Conservation (phyloP, 1,140 invertebrate genomes). For the Dendroctonus ponderosae region DNA sequence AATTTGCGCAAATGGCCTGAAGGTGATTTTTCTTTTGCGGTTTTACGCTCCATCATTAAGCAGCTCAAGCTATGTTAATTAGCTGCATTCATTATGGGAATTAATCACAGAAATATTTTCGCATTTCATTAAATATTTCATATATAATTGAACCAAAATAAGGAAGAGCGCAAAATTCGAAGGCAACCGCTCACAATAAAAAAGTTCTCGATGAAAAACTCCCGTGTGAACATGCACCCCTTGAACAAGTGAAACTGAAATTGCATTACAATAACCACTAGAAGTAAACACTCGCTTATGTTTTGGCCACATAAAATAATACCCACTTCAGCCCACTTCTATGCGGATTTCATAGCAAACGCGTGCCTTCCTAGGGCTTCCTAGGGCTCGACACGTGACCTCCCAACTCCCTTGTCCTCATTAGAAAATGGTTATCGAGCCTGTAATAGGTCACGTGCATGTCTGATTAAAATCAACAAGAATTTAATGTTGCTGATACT, state of each 20-base stretch:
- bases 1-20: too few relatives aligned
- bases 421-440: constrained; percentile 18
- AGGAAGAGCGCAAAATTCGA: too few relatives aligned
- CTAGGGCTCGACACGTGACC: constrained; percentile 12
- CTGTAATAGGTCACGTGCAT: constrained; percentile 11
- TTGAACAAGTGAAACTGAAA: constrained; percentile 9
- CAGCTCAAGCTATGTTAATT: too few relatives aligned
- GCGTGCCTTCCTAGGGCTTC: constrained; percentile 17
- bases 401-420: constrained; percentile 5
- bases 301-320: constrained; percentile 25
- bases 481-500: too few relatives aligned
- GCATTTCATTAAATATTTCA: too few relatives aligned
- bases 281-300: constrained; percentile 10
- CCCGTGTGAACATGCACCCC: constrained; percentile 17
- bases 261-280: constrained; percentile 20
- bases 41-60: too few relatives aligned
- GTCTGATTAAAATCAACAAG: not conserved
- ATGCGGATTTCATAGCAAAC: constrained; percentile 11
- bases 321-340: constrained; percentile 6
- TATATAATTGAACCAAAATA: too few relatives aligned
- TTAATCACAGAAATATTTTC: too few relatives aligned
- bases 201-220: not conserved
- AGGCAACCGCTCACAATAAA: not conserved
- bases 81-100: too few relatives aligned
- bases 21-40: too few relatives aligned